Evolutionary conservation across 2,888 invertebrate genomes (phyloP), one percentile per base, ranked within the genome.

Genomic region (Cantharis rustica): DNA sequence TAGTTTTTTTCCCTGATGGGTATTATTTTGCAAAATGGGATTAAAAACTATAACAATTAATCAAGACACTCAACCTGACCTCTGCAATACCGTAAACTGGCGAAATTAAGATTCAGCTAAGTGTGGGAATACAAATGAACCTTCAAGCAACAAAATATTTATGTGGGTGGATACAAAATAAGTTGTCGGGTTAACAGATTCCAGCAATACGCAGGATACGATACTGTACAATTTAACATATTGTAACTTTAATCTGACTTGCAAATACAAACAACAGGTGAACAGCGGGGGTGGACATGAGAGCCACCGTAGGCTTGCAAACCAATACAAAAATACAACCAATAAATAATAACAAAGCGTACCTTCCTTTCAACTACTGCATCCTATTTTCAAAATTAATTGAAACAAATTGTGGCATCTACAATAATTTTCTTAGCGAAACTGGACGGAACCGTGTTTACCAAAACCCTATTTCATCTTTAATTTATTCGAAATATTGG

Each of bases 241-340:
- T 79, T 75, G 79, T 76, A 61, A 72, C 72, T 76, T 70, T 76
- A 79, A 79, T 79, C 75, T 79, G 76, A 79, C 76, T 79, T 79
- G 79, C 76, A 79, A 79, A 79, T 79, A 74, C 69, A 64, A 79
- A 72, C 74, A 79, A 79, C 79, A 79, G 79, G 79, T 79, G 79
- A 79, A 76, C 75, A 75, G 76, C 76, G 79, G 75, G 79, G 79
- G 79, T 76, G 79, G 79, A 79, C 79, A 62, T 76, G 78, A 79
- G 79, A 79, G 76, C 79, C 79, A 79, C 79, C 79, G 79, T 75
- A 76, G 79, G 79, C 79, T 78, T 72, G 72, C 75, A 75, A 78
- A 78, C 47, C 62, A 47, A 75, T 20, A 23, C 64, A 70, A 69
- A 71, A 75, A 71, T 78, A 75, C 73, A 78, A 75, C 71, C 71